A percentile compares a stretch with the other conserved stretches of the same genome.
Evolutionary conservation across 2,113 vertebrate species (phyloP).

Genomic region (Hippopotamus amphibius): DNA sequence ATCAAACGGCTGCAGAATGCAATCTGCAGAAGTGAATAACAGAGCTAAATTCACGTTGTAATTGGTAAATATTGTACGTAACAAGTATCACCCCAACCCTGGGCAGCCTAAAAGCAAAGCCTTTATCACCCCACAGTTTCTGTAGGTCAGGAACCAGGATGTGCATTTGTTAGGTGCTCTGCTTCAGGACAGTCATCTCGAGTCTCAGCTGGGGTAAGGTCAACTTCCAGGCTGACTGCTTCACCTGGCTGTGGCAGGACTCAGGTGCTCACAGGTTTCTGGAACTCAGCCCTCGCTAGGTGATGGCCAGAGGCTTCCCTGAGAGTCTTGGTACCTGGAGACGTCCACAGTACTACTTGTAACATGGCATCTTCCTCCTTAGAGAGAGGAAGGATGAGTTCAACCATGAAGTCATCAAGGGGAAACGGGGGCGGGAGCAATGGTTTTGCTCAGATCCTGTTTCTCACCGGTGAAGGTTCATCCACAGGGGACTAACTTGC

Average conservation of each 20-base stretch:
- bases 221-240: neutral
- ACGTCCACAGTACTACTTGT: neutral
- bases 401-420: neutral
- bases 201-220: neutral
- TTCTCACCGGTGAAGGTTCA: neutral
- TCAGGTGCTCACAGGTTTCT: neutral
- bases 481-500: neutral
- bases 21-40: neutral
- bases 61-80: neutral
- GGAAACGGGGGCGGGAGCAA: neutral
- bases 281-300: neutral
- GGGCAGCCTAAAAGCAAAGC: neutral
- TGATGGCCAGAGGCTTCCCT: neutral
- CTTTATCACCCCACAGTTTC: neutral
- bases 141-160: neutral
- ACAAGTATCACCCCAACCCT: neutral
- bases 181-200: neutral
- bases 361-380: neutral
- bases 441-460: neutral
- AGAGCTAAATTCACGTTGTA: neutral
- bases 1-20: neutral
- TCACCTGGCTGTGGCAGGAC: fast-evolving
- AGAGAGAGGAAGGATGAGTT: neutral
- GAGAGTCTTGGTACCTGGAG: neutral
- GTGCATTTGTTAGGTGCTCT: neutral